Evolutionary conservation across 2,113 vertebrate genomes (phyloP), one percentile per base, ranked within the genome.

Genomic region (Sinocyclocheilus anophthalmus): DNA sequence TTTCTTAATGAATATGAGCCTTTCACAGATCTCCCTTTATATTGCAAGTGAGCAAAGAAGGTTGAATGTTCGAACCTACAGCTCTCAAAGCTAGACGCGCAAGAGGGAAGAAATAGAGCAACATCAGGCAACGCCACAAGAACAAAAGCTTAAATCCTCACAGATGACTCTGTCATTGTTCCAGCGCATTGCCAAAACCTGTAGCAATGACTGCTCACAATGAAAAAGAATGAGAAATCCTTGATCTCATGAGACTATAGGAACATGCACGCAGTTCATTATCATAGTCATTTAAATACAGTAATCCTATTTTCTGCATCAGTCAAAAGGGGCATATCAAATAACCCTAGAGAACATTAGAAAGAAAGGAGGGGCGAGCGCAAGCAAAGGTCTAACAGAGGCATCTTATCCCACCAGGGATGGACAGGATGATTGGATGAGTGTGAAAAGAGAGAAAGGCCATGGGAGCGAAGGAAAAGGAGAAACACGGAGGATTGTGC

Each of bases 201-300:
- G 82, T 88, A 89, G 88, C 88, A 84, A 88, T 87, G 90, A 90
- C 26, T 76, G 77, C 82, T 88, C 84, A 86, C 87, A 90, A 90
- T 89, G 75, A 84, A 75, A 85, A 73, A 81, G 86, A 88, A 87
- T 81, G 85, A 84, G 84, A 87, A 88, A 89, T 88, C 81, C 85
- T 88, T 88, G 85, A 88, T 89, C 86, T 82, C 84, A 67, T 83
- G 88, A 65, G 85, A 88, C 81, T 87, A 85, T 61, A 75, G 82
- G 85, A 89, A 80, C 73, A 86, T 84, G 82, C 87, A 86, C 79
- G 26, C 88, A 95, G 95, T 96, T 96, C 95, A 97, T 97, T 96
- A 96, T 95, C 96, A 96, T 96, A 96, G 96, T 95, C 94, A 97
- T 97, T 96, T 97, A 96, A 96, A 97, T 97, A 96, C 95, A 96